Evolutionary conservation across 1,140 invertebrate species (phyloP), one percentile per base, ranked within the genome.

Genomic region (Drosophila lacertosa): DNA sequence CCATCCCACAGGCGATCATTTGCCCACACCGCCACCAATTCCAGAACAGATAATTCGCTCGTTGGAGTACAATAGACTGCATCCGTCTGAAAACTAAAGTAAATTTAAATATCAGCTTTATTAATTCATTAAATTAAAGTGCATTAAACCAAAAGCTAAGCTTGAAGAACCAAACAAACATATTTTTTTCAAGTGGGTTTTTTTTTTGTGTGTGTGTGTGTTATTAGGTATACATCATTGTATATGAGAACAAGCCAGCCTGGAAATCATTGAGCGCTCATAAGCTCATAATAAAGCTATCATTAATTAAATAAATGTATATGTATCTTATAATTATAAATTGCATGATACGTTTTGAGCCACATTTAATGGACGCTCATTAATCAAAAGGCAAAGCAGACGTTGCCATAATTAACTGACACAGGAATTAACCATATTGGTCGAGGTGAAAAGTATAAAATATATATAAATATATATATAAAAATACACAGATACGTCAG

Each of bases 21-120:
- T 93, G 35, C 93, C 93, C 13, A 92, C 92, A 16, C 91, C 92
- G 11, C 92, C 92, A 60, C 92, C 89, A 59, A 77, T 91, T 4
- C 90, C 90, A 57, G 77, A 86, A 18, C 57, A 58, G 22, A 91
- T 91, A 10, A 18, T 88, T 11, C 65, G 80, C n/a, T 55, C 91
- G 5, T 62, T 94, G 26, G 92, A 92, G 47, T 93, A 92, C 77
- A 91, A 93, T 68, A 92, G 91, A 29, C 84, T 53, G 5, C 90
- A 91, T 67, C 77, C 90, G 20, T 64, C 11, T 35, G 20, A 22
- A 2, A 4, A 42, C 2, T 18, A 59, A 26, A 22, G 20, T 15
- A 39, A 44, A 42, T 20, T 48, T 10, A 5, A 32, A 47, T 35
- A 32, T 40, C 13, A 13, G 9, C 20, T 53, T 24, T 39, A 10